Percentiles rank a stretch among this genome's conserved stretches.
These are phyloP conservation scores for Cossypha dichroa DNA, from an alignment of 2,797 vertebrate genomes.

Conservation along the genomic window DNA sequence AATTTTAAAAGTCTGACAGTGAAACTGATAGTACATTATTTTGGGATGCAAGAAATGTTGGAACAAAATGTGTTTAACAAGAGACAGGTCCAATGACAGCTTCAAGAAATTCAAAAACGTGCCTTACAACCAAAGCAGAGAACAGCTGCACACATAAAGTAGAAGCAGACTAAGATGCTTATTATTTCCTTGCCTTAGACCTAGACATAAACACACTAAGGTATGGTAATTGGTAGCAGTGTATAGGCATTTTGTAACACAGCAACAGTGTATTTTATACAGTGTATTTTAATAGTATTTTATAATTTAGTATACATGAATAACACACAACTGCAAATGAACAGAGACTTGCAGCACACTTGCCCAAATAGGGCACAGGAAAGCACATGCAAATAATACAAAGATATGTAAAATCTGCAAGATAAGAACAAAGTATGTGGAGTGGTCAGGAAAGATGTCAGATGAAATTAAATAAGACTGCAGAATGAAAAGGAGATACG, in stretches of 20 bases:
- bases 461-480: background rate
- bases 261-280: background rate
- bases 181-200: background rate
- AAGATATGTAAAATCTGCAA: background rate
- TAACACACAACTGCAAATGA: background rate
- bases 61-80: background rate
- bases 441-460: background rate
- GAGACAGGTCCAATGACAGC: background rate
- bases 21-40: background rate
- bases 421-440: background rate
- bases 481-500: background rate
- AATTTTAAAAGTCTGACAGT: background rate
- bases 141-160: rapidly evolving
- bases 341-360: background rate
- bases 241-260: background rate
- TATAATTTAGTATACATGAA: background rate
- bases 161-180: background rate
- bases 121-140: background rate
- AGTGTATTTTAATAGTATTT: background rate
- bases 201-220: background rate
- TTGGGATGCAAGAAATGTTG: background rate
- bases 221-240: background rate
- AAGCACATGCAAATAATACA: background rate
- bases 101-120: background rate
- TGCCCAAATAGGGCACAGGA: background rate